Percentiles rank a stretch among this genome's conserved stretches.
Conservation (phyloP, 2,797 vertebrate species). For the Cuculus canorus region DNA sequence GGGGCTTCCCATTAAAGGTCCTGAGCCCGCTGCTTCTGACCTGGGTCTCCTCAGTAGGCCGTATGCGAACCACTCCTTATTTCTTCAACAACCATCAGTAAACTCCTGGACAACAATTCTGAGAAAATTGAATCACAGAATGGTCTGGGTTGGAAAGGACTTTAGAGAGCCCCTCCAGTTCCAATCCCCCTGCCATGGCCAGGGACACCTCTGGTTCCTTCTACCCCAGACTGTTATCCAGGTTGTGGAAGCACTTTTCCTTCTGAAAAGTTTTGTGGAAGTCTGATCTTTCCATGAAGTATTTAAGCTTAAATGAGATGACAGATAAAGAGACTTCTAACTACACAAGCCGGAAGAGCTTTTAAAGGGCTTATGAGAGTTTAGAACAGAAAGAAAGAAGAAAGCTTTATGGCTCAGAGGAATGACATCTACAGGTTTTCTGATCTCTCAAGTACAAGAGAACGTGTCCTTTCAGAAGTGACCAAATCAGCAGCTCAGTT, state of each 20-base stretch:
- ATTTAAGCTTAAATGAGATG: not conserved
- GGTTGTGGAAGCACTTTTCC: not conserved
- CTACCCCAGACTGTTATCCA: not conserved
- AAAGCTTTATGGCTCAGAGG: not conserved
- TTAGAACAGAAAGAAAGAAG: not conserved
- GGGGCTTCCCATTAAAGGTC: not conserved
- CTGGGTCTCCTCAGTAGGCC: not conserved
- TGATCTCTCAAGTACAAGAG: not conserved
- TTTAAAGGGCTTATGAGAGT: not conserved
- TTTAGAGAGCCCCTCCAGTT: too few species aligned
- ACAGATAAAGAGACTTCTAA: constrained; percentile 6
- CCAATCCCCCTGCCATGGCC: too few species aligned
- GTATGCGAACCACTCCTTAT: not conserved
- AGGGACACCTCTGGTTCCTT: not conserved
- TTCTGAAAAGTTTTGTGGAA: not conserved
- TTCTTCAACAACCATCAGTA: not conserved
- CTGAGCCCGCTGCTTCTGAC: not conserved
- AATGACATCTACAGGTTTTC: not conserved
- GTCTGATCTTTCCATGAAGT: not conserved
- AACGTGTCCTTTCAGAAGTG: not conserved
- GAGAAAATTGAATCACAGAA: not conserved
- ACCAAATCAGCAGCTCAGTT: not conserved
- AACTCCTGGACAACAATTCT: not conserved
- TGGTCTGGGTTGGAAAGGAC: too few species aligned
- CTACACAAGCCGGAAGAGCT: not conserved